These are phyloP conservation scores for Synanceia verrucosa DNA, from an alignment of 2,797 vertebrate species.

Conservation along the genomic window DNA sequence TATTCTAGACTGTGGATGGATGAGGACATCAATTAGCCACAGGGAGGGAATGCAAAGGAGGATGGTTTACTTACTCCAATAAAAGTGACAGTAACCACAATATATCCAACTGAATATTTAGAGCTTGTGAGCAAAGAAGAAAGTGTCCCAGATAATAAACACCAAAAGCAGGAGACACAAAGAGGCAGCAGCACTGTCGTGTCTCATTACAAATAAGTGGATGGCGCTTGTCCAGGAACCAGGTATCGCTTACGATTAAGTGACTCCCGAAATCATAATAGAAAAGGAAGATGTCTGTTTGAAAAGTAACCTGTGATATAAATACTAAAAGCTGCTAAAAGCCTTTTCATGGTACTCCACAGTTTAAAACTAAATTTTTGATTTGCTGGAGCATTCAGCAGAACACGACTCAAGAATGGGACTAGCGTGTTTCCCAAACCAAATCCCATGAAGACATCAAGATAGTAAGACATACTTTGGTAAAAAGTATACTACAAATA, in stretches of 20 bases:
- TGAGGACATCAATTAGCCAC: conserved; percentile 23
- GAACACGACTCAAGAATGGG: not conserved
- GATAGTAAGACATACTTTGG: not conserved
- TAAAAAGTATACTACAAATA: not conserved
- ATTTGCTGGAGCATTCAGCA: not conserved
- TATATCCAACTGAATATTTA: conserved; percentile 7
- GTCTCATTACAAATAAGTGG: conserved; percentile 37
- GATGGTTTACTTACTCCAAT: conserved; percentile 22
- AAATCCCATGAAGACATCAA: not conserved
- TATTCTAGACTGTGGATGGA: not conserved
- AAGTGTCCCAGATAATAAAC: conserved; percentile 39
- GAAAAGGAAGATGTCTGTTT: conserved; percentile 8
- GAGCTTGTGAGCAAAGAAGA: conserved; percentile 5
- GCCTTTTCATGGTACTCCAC: not conserved
- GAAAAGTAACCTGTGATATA: not conserved
- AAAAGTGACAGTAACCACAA: conserved; percentile 28
- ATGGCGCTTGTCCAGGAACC: conserved; percentile 16
- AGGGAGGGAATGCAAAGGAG: not conserved
- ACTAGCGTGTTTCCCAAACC: not conserved
- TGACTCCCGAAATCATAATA: conserved; percentile 32
- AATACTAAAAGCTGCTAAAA: conserved; percentile 10
- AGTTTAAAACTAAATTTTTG: not conserved
- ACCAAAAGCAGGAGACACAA: conserved; percentile 1
- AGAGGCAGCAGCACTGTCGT: conserved; percentile 27
- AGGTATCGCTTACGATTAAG: conserved; percentile 34